Conservation (phyloP, 2,113 vertebrate species). For the Bagarius yarrelli region DNA sequence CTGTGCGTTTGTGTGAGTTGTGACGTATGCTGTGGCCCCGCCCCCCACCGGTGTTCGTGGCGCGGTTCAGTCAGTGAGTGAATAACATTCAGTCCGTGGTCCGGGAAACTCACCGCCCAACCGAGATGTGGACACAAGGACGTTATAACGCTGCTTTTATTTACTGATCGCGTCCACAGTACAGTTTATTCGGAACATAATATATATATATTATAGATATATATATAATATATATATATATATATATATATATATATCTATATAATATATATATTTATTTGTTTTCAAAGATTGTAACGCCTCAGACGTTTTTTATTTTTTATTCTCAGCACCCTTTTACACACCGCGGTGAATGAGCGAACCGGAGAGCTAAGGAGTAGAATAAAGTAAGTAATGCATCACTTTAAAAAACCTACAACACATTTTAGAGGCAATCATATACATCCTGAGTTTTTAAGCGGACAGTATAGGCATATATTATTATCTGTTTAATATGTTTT, state of each 20-base stretch:
- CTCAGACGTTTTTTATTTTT: background rate
- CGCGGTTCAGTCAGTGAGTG: slow-evolving; percentile 31
- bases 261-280: too few species aligned
- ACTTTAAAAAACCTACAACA: background rate
- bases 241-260: too few species aligned
- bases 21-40: slow-evolving; percentile 19
- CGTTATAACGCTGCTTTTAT: background rate
- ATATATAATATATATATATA: too few species aligned
- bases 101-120: background rate
- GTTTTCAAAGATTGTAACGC: background rate
- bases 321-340: background rate
- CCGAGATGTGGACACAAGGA: slow-evolving; percentile 31
- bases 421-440: too few species aligned
- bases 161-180: background rate
- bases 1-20: slow-evolving; percentile 32
- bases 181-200: background rate
- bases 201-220: too few species aligned
- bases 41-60: slow-evolving; percentile 27
- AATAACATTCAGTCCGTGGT: slow-evolving; percentile 32
- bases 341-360: background rate
- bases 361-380: background rate
- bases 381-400: slow-evolving; percentile 4
- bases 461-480: background rate
- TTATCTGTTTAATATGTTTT: background rate
- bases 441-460: background rate